These are phyloP conservation scores for Petrolisthes manimaculis DNA, from an alignment of 2,888 invertebrate genomes.

Conservation along the genomic window DNA sequence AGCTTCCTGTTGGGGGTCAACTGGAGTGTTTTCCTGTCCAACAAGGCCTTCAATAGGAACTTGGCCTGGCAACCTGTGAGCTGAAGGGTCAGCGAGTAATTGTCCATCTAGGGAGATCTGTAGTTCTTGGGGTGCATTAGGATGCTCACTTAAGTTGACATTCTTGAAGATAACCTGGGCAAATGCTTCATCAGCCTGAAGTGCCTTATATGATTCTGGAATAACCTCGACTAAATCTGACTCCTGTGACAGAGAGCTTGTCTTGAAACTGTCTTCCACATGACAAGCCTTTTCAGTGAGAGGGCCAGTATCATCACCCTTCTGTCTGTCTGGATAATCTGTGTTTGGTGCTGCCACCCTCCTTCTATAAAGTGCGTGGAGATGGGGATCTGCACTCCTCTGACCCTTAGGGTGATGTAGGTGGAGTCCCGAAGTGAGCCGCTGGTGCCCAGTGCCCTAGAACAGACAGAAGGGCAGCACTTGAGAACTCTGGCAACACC, in stretches of 20 bases:
- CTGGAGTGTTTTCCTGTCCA: conserved; percentile 13
- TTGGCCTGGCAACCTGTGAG: neutral
- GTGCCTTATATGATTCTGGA: conserved; percentile 25
- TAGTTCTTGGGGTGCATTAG: conserved; percentile 31
- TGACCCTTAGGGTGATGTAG: conserved; percentile 12
- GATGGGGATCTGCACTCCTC: neutral
- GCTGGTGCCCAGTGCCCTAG: conserved; percentile 44
- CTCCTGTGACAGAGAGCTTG: conserved; percentile 5
- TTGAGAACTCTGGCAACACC: conserved; percentile 49
- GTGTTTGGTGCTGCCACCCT: neutral
- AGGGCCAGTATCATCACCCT: conserved; percentile 8
- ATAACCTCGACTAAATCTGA: neutral
- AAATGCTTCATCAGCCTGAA: conserved; percentile 13
- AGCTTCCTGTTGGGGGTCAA: conserved; percentile 31
- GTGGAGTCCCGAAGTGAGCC: conserved; percentile 11
- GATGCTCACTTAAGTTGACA: conserved; percentile 15
- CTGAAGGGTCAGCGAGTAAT: conserved; percentile 12
- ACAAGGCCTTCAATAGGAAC: neutral
- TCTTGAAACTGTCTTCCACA: conserved; percentile 16
- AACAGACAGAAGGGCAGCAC: conserved; percentile 60
- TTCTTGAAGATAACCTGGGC: conserved; percentile 26
- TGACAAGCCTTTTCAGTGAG: conserved; percentile 5
- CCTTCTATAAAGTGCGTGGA: neutral
- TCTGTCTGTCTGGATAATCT: conserved; percentile 14
- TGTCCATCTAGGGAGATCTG: conserved; percentile 27